Conservation (phyloP, 2,888 invertebrate genomes). For the Eupithecia vulgata region DNA sequence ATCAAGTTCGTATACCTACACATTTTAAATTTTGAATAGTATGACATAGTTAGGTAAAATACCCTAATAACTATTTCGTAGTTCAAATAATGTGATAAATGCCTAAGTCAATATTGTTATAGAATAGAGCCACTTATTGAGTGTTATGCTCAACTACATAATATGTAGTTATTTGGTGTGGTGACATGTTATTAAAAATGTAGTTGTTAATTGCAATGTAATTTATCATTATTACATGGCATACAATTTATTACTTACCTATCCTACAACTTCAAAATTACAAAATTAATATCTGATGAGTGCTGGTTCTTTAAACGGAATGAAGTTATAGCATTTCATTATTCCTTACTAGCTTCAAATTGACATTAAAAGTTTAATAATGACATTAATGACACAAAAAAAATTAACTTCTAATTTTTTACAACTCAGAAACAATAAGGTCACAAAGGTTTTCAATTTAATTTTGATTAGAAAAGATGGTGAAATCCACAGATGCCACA, state of each 20-base stretch:
- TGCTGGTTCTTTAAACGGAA: neutral
- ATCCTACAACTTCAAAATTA: neutral
- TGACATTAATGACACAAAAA: no score
- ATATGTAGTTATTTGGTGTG: neutral
- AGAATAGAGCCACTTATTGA: neutral
- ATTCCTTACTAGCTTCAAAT: no score
- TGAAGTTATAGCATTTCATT: neutral
- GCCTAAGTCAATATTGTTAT: neutral
- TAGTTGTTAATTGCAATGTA: neutral
- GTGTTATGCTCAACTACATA: neutral
- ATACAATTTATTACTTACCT: neutral
- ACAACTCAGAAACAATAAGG: neutral
- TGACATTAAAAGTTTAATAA: no score
- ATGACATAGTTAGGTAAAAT: neutral
- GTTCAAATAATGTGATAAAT: neutral
- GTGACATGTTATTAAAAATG: neutral
- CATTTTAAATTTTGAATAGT: neutral
- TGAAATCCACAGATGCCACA: neutral
- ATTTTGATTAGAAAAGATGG: no score
- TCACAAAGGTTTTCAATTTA: neutral
- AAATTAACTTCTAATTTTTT: neutral
- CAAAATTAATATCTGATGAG: neutral
- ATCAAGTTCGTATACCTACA: slow-evolving; percentile 4
- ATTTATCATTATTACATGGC: neutral
- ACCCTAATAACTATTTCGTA: neutral